Evolutionary conservation across 2,888 invertebrate genomes (phyloP).

Genomic region (Clusia tigrina): DNA sequence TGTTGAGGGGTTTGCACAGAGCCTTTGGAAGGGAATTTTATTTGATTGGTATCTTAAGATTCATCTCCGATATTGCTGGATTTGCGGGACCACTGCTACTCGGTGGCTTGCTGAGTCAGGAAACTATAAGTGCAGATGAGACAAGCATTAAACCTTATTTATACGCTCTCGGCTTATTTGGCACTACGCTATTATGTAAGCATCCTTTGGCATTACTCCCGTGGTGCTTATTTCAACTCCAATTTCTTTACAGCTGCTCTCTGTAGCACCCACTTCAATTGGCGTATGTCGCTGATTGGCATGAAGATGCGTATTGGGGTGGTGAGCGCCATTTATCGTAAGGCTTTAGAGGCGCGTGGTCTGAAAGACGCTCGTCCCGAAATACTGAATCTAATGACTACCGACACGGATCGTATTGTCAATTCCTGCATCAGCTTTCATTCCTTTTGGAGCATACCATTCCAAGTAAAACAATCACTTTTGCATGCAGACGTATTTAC

Average conservation of each 20-base stretch:
- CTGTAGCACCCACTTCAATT: slow-evolving; percentile 88
- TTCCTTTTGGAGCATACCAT: slow-evolving; percentile 94
- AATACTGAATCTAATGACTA: slow-evolving; percentile 96
- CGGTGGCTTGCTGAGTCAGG: slow-evolving; percentile 75
- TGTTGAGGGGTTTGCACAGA: slow-evolving; percentile 75
- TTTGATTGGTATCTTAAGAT: slow-evolving; percentile 81
- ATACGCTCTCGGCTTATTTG: slow-evolving; percentile 74
- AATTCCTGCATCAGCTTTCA: slow-evolving; percentile 97
- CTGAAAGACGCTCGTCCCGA: slow-evolving; percentile 74
- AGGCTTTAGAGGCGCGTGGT: slow-evolving; percentile 65
- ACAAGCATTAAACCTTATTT: slow-evolving; percentile 70
- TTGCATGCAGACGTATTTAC: not conserved
- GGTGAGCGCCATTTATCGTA: slow-evolving; percentile 80
- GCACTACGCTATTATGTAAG: slow-evolving; percentile 74
- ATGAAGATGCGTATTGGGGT: slow-evolving; percentile 88
- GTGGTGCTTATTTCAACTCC: too few relatives aligned
- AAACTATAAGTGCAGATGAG: slow-evolving; percentile 70
- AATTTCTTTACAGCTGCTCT: slow-evolving; percentile 71
- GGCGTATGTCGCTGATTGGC: slow-evolving; percentile 82
- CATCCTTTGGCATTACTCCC: not conserved
- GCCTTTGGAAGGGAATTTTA: slow-evolving; percentile 86
- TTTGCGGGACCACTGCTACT: slow-evolving; percentile 91
- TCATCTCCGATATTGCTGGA: slow-evolving; percentile 81
- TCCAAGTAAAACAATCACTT: slow-evolving; percentile 39
- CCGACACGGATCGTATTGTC: slow-evolving; percentile 93